Conservation (phyloP, 2,113 vertebrate species). For the Scopus umbretta region DNA sequence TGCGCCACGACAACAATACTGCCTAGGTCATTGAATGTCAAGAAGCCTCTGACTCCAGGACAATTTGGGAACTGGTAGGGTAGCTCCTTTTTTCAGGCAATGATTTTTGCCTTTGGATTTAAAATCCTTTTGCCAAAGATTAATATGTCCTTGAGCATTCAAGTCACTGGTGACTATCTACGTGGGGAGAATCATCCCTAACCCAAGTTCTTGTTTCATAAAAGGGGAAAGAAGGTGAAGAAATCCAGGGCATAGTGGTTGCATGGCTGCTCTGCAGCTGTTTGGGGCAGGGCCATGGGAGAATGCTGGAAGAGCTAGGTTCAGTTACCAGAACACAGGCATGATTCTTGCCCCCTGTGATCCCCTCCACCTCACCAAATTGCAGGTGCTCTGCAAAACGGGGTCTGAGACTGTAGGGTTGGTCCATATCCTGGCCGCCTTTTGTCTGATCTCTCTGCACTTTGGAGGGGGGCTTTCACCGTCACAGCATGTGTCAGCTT, state of each 20-base stretch:
- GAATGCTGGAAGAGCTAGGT: not conserved
- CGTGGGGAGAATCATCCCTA: not conserved
- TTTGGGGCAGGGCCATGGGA: not conserved
- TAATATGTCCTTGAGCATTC: not conserved
- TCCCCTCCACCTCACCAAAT: not conserved
- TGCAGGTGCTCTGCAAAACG: not conserved
- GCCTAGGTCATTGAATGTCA: not conserved
- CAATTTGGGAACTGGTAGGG: not conserved
- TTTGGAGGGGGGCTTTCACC: not conserved
- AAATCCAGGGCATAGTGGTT: not conserved
- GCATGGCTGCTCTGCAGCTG: not conserved
- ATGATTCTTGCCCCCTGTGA: not conserved
- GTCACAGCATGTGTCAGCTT: accelerated
- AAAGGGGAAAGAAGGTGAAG: not conserved
- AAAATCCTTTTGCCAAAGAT: not conserved
- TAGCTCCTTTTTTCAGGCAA: not conserved
- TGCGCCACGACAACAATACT: not conserved
- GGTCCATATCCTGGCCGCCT: not conserved
- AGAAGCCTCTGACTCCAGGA: not conserved
- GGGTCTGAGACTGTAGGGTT: not conserved
- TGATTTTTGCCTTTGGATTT: not conserved
- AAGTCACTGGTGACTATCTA: not conserved
- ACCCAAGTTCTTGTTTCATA: not conserved
- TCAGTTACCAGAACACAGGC: not conserved
- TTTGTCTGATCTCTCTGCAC: not conserved